Conservation (phyloP, 2,888 invertebrate species). For the Lucinisca nassula region DNA sequence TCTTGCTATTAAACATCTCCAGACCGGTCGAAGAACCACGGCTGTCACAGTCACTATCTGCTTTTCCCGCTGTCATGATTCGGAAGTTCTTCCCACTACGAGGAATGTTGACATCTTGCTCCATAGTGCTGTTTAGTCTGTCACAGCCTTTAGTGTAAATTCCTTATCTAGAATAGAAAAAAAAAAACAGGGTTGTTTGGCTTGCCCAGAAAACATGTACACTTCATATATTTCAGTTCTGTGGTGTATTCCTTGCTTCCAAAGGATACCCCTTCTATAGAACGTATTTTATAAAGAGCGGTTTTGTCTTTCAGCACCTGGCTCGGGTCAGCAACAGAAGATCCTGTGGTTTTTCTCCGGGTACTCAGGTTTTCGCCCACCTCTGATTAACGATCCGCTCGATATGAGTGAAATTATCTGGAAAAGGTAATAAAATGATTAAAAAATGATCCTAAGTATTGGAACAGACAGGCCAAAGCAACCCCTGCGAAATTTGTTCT, state of each 20-base stretch:
- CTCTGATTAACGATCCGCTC: too few species aligned
- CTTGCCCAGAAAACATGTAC: neutral
- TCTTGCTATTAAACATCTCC: neutral
- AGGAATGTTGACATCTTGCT: constrained; percentile 6
- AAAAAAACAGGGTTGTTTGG: neutral
- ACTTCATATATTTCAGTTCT: neutral
- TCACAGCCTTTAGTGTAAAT: neutral
- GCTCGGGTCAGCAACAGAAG: neutral
- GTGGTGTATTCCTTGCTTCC: too few species aligned
- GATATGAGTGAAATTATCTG: too few species aligned
- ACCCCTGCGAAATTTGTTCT: too few species aligned
- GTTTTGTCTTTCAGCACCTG: neutral
- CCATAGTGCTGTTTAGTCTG: neutral
- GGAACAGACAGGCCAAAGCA: too few species aligned
- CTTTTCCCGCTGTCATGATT: neutral
- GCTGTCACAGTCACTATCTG: neutral
- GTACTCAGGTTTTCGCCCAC: too few species aligned
- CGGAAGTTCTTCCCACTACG: neutral
- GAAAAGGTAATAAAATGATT: too few species aligned
- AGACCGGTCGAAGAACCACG: neutral
- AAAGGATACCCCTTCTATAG: too few species aligned
- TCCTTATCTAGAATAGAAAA: neutral
- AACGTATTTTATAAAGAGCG: too few species aligned
- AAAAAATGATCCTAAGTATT: too few species aligned
- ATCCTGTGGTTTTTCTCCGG: too few species aligned